Conservation (phyloP, 2,113 vertebrate genomes). For the human region GRCh38 chr5:37308001-37308500, state of each 20-base stretch:
- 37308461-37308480: too few relatives aligned
- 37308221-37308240: not conserved
- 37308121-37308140: not conserved
- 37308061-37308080: not conserved
- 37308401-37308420: too few relatives aligned
- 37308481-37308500: too few relatives aligned
- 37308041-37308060: not conserved
- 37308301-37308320: too few relatives aligned
- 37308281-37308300: too few relatives aligned
- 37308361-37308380: too few relatives aligned
- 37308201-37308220: not conserved
- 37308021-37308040: not conserved
- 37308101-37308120: not conserved
- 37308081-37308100: not conserved
- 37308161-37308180: constrained; percentile 20
- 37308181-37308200: constrained; percentile 3
- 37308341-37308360: too few relatives aligned
- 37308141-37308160: not conserved
- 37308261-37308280: too few relatives aligned
- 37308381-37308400: too few relatives aligned
- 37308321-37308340: too few relatives aligned
- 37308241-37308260: not conserved
- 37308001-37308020: not conserved
- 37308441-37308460: too few relatives aligned
- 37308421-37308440: too few relatives aligned